Conservation (phyloP, 2,113 vertebrate species). For the Cyprinodon variegatus region DNA sequence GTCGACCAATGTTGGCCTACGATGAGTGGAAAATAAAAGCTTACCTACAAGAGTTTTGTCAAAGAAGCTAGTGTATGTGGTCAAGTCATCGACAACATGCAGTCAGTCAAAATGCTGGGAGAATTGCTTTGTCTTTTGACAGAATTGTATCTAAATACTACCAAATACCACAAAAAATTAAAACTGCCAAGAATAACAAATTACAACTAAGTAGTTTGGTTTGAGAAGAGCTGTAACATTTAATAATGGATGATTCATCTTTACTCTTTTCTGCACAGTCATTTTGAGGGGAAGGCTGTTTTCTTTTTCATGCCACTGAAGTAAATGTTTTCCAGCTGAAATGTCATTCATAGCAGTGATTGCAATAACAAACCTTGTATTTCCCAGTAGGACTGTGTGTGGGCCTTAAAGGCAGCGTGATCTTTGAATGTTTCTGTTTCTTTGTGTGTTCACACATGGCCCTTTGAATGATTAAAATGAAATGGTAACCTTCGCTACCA, state of each 20-base stretch:
- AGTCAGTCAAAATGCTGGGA: background rate
- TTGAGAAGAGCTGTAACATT: slow-evolving; percentile 7
- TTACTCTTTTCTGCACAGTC: background rate
- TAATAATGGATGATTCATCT: background rate
- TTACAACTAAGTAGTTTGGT: background rate
- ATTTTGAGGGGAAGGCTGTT: slow-evolving; percentile 30
- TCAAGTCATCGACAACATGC: background rate
- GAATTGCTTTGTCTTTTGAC: background rate
- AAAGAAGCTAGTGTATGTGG: background rate
- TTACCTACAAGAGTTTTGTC: background rate
- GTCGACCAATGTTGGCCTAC: background rate
- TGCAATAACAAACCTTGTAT: slow-evolving; percentile 42
- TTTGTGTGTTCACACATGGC: slow-evolving; percentile 38
- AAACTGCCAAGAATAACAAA: background rate
- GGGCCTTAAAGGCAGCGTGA: slow-evolving; percentile 25
- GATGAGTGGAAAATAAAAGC: background rate
- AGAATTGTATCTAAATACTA: background rate
- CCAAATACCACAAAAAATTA: background rate
- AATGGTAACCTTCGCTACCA: slow-evolving; percentile 43
- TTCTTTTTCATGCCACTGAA: slow-evolving; percentile 25
- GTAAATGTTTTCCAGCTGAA: slow-evolving; percentile 51
- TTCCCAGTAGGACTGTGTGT: slow-evolving; percentile 55
- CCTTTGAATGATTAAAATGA: slow-evolving; percentile 64
- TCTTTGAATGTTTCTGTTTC: slow-evolving; percentile 41
- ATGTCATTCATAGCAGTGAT: slow-evolving; percentile 60